Percentiles rank a stretch among this genome's conserved stretches.
These are phyloP conservation scores for Tenthredo distinguenda DNA, from an alignment of 2,888 invertebrate species.

Conservation along the genomic window DNA sequence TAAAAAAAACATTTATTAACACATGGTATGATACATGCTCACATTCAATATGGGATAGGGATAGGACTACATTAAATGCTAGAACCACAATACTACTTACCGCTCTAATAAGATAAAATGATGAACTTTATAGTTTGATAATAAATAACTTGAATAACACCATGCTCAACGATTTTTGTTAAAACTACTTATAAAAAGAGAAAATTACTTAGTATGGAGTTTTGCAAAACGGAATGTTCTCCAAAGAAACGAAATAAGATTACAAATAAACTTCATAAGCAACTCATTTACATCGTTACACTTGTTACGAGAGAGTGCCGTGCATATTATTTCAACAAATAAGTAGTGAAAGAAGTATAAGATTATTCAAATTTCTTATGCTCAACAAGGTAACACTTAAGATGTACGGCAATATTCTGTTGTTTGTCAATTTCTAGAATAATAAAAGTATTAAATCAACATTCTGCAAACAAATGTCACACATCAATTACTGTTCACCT, in stretches of 20 bases:
- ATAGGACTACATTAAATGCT: conserved; percentile 25
- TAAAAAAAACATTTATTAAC: conserved; percentile 13
- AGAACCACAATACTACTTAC: conserved; percentile 39
- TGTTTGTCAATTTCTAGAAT: conserved; percentile 34
- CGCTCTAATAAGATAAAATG: conserved; percentile 46
- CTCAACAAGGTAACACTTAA: conserved; percentile 31
- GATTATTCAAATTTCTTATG: conserved; percentile 43
- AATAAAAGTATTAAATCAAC: conserved; percentile 27
- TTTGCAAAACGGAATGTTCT: background rate
- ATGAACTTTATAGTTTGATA: conserved; percentile 28
- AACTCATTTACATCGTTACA: background rate
- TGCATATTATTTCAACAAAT: conserved; percentile 1
- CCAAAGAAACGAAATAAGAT: background rate
- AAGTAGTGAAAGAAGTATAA: background rate
- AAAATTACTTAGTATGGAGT: background rate
- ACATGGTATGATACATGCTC: conserved; percentile 30
- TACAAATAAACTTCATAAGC: background rate
- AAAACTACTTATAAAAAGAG: background rate
- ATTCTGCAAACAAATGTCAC: conserved; percentile 43
- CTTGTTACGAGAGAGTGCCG: background rate
- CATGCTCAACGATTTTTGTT: conserved; percentile 25
- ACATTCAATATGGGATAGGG: conserved; percentile 2
- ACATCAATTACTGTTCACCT: conserved; percentile 33
- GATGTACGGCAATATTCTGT: conserved; percentile 25
- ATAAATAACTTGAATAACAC: conserved; percentile 49